These are phyloP conservation scores for Palythoa grandis DNA, from an alignment of 92 coral and sea anemone species.

Conservation along the genomic window DNA sequence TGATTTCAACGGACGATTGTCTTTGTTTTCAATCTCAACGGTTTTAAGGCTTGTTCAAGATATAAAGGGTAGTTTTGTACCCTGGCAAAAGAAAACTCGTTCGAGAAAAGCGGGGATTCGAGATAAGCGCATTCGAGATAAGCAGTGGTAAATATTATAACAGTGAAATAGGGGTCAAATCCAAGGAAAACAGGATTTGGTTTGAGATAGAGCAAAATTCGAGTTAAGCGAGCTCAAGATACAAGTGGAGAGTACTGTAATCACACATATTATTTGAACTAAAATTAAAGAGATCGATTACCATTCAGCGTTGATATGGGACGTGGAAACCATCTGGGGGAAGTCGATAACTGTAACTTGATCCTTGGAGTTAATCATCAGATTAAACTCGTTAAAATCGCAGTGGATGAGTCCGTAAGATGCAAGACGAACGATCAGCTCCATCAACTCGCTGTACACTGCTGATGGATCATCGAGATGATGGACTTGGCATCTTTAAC, in stretches of 20 bases:
- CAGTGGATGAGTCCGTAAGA: constrained; percentile 96
- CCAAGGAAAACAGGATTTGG: not conserved
- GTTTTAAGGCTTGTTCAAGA: no score
- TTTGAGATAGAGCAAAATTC: not conserved
- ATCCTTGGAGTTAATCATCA: constrained; percentile 81
- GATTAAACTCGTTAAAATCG: constrained; percentile 94
- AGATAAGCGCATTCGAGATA: no score
- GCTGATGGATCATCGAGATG: constrained; percentile 74
- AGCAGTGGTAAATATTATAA: no score
- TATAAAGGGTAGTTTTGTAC: no score
- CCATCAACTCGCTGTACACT: constrained; percentile 92
- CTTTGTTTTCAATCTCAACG: no score
- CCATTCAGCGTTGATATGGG: constrained; percentile 98
- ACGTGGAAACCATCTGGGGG: constrained; percentile 98
- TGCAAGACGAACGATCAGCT: constrained; percentile 86
- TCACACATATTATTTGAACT: no score
- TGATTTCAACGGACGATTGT: no score
- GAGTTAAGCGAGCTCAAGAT: not conserved
- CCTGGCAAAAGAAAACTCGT: no score
- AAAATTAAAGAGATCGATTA: constrained; percentile 24
- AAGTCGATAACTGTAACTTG: constrained; percentile 95
- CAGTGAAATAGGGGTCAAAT: no score
- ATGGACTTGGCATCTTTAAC: constrained; percentile 86
- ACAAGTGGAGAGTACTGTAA: not conserved
- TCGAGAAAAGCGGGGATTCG: no score